Conservation (phyloP, 2,888 invertebrate species). For the Zygothrica quintamaculata region DNA sequence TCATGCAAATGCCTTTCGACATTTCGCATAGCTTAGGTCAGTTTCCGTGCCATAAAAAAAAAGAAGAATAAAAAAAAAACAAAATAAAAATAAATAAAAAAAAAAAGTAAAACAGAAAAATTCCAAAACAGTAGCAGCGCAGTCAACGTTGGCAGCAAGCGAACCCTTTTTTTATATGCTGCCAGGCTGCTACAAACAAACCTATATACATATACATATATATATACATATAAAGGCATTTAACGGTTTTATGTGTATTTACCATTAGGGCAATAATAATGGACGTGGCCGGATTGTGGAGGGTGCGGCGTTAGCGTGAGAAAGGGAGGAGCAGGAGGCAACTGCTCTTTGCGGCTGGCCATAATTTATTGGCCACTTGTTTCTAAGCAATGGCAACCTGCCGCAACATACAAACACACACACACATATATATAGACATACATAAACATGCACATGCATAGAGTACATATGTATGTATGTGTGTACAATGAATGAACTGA, state of each 20-base stretch:
- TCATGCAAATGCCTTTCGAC: constrained; percentile 68
- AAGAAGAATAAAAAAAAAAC: too few relatives aligned
- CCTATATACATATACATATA: constrained; percentile 23
- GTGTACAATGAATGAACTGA: constrained; percentile 42
- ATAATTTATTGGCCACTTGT: constrained; percentile 80
- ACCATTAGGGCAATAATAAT: constrained; percentile 77
- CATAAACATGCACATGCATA: neutral
- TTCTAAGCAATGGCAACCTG: constrained; percentile 70
- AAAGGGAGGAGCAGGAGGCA: constrained; percentile 30
- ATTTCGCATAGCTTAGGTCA: constrained; percentile 72
- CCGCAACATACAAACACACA: constrained; percentile 46
- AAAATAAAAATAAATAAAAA: constrained; percentile 9
- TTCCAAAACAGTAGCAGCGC: constrained; percentile 27
- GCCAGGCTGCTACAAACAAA: constrained; percentile 13
- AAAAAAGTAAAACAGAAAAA: constrained; percentile 27
- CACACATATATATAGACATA: too few relatives aligned
- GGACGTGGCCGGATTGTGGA: constrained; percentile 42
- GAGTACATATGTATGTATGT: constrained; percentile 4
- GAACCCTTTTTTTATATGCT: constrained; percentile 51
- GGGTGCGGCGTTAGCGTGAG: too few relatives aligned
- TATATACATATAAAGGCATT: constrained; percentile 39
- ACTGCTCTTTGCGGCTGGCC: constrained; percentile 63
- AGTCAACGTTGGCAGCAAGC: constrained; percentile 15
- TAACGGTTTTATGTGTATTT: constrained; percentile 77
- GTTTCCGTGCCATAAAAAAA: constrained; percentile 69